These are phyloP conservation scores for Sycobia sp. DNA, from an alignment of 1,140 invertebrate species.

Conservation along the genomic window DNA sequence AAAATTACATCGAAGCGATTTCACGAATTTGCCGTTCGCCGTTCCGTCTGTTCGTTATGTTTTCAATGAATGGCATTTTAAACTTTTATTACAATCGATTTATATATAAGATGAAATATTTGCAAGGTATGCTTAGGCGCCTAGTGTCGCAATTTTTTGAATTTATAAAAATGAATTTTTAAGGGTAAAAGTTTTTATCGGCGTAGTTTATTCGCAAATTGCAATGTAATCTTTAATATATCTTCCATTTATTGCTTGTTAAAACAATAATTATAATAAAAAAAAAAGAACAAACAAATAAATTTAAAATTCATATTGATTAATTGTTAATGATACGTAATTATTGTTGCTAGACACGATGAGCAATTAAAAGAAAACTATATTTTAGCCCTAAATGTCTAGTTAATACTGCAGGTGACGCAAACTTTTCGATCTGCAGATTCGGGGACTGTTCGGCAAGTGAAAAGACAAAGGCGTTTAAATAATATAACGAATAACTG, in stretches of 20 bases:
- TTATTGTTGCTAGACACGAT: conserved; percentile 19
- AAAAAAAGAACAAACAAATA: no score
- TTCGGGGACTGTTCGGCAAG: conserved; percentile 31
- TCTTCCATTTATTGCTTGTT: conserved; percentile 28
- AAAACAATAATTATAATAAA: no score
- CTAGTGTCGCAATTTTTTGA: conserved; percentile 11
- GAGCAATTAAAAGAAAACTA: conserved; percentile 5
- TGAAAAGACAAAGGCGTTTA: no score
- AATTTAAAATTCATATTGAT: conserved; percentile 22
- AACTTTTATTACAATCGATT: conserved; percentile 17
- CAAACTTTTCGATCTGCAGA: conserved; percentile 20
- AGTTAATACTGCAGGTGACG: conserved; percentile 8
- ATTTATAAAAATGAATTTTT: conserved; percentile 27
- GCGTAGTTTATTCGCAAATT: conserved; percentile 9
- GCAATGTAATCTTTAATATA: conserved; percentile 15
- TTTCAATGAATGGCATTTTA: conserved; percentile 18
- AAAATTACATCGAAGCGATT: conserved; percentile 26
- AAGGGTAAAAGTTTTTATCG: conserved; percentile 9
- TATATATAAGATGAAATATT: conserved; percentile 2
- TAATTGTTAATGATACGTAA: conserved; percentile 23
- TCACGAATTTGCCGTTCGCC: conserved; percentile 29
- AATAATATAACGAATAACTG: no score
- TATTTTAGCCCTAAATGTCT: conserved; percentile 24
- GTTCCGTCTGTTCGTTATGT: conserved; percentile 5
- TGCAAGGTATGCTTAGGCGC: background rate